Conservation (phyloP, 2,113 vertebrate genomes). For the Dipodomys spectabilis region DNA sequence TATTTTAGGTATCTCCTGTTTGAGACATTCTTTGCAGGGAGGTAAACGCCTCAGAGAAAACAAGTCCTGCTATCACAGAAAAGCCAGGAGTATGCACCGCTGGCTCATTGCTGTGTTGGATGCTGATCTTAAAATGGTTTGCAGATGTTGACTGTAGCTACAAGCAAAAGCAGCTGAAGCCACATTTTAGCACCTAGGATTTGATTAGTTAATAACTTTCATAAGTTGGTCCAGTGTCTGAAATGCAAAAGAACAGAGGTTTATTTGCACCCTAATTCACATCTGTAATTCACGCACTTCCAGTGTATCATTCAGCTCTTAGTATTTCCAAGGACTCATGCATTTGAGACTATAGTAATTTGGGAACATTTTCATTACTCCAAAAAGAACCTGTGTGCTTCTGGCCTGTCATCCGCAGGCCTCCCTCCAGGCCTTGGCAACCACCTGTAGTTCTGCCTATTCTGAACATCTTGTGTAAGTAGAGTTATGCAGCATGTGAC, state of each 20-base stretch:
- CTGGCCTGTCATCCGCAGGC: background rate
- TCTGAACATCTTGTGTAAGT: background rate
- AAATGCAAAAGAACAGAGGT: background rate
- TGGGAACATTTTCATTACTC: background rate
- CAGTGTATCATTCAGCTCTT: background rate
- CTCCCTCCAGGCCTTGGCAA: background rate
- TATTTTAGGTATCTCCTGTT: background rate
- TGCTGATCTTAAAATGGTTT: conserved; percentile 25
- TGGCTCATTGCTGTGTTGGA: background rate
- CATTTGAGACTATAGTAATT: background rate
- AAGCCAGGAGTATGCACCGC: background rate
- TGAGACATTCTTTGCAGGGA: background rate
- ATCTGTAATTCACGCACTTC: background rate
- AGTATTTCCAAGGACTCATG: background rate
- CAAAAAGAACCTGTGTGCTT: background rate
- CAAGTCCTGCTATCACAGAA: background rate
- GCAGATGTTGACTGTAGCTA: conserved; percentile 50
- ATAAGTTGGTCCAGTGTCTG: background rate
- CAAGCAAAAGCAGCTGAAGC: background rate
- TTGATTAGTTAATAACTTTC: conserved; percentile 20
- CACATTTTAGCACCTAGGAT: conserved; percentile 45
- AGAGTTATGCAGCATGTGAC: background rate
- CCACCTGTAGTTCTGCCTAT: fast-evolving
- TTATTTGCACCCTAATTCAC: background rate
- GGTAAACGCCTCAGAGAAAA: background rate